phyloP scores from a whole-genome alignment of 2,113 vertebrate species.

The Zosterops hypoxanthus region DNA sequence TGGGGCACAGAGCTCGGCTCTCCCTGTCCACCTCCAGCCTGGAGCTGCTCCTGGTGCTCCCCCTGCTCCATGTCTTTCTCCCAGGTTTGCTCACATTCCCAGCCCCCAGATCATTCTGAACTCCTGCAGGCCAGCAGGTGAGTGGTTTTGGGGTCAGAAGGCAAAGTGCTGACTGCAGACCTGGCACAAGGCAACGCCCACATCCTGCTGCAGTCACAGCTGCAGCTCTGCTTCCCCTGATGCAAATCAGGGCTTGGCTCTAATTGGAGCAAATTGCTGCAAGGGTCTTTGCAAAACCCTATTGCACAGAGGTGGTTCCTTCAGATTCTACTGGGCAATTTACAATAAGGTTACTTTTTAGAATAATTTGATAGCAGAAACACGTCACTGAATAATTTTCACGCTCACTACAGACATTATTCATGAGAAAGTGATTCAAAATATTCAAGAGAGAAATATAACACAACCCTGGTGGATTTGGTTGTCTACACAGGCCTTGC shows the following conservation, averaged over 20 bases:
- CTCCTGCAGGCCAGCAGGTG: not conserved
- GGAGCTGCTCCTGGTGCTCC: not conserved
- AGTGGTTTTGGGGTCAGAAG: not conserved
- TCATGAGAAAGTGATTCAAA: not conserved
- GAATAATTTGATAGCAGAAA: not conserved
- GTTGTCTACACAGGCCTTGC: not conserved
- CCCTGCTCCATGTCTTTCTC: not conserved
- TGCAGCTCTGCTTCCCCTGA: not conserved
- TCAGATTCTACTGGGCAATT: not conserved
- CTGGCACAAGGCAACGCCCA: not conserved
- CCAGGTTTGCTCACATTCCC: rapidly evolving
- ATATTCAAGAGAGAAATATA: not conserved
- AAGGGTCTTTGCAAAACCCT: not conserved
- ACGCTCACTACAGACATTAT: not conserved
- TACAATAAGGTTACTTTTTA: not conserved
- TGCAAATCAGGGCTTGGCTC: not conserved
- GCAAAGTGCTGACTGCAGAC: not conserved
- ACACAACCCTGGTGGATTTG: not conserved
- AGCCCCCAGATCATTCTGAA: not conserved
- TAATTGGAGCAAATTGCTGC: not conserved
- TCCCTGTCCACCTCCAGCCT: not conserved
- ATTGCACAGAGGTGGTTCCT: not conserved
- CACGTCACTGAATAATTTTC: not conserved
- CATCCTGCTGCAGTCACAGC: not conserved
- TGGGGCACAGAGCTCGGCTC: not conserved